Conservation (phyloP, 2,888 invertebrate genomes). For the Cryptosula pallasiana region DNA sequence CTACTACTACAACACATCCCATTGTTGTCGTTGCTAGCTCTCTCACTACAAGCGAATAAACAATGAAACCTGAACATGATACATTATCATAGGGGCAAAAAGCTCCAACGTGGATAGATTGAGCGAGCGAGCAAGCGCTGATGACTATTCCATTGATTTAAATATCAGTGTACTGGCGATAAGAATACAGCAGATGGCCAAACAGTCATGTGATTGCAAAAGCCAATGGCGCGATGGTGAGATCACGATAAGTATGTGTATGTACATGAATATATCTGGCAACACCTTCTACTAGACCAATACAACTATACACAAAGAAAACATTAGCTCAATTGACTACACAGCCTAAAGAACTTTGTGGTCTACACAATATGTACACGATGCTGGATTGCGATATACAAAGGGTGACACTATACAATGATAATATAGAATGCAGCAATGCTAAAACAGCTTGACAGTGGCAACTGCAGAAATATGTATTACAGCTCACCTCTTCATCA, state of each 20-base stretch:
- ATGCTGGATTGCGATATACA: no score
- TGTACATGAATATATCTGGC: background rate
- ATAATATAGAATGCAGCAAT: no score
- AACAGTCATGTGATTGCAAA: background rate
- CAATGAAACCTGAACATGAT: no score
- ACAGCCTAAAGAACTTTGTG: no score
- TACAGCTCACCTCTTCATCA: constrained; percentile 21
- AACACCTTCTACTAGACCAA: background rate
- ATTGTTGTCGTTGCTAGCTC: no score
- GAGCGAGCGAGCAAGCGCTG: background rate
- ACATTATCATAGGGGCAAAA: no score
- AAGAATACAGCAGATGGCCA: background rate
- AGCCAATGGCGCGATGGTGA: background rate
- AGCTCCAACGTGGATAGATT: background rate
- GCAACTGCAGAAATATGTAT: no score
- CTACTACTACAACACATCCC: no score
- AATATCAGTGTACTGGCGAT: background rate
- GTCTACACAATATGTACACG: no score
- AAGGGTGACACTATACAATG: no score
- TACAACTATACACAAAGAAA: background rate
- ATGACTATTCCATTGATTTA: background rate
- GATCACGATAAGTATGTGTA: background rate
- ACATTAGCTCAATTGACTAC: background rate
- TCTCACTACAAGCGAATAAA: no score
- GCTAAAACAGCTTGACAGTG: no score